Base-by-base conservation (phyloP, 2,113 vertebrate genomes). In the Potamarius usumacintae region DNA sequence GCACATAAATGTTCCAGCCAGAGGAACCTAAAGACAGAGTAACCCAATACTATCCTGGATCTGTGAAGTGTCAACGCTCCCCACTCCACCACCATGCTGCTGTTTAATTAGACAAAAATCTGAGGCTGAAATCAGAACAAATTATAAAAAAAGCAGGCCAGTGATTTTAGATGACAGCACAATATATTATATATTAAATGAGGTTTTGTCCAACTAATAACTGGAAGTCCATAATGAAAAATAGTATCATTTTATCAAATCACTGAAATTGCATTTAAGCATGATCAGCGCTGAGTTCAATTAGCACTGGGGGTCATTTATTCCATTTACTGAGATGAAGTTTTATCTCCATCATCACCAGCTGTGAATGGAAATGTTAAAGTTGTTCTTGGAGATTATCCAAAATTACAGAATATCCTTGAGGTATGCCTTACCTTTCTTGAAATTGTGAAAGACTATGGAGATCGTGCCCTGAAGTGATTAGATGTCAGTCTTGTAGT, bases 401-500 rank as follows among this genome's bases (percentile, higher is more conserved):
- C 57, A 48, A 17, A 50, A 42, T 77, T 63, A 62, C 27, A 5
- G 62, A 83, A 72, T 85, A 62, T 79, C 48, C 81, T 62, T 62
- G 57, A 84, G 63, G 22, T 84, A 80, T 50, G 22, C 72, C 25
- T 86, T 74, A 83, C 50, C 85, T 80, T 62, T 48, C 25, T 2
- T 8, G 20, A 30, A 55, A 80, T 57, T 4, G 53, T 81, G 63
- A 81, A 55, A 80, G 52, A 12, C 27, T 86, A 71, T 48, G 63
- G 78, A 83, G 48, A 89, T 88, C 89, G 65, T 72, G 85, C 65
- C 86, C 85, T 85, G 53, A 79, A 88, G 89, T 90, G 88, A 85
- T 89, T 87, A 87, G 67, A 81, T 87, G 88, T 86, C 85, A 80
- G 89, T 86, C 83, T 87, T 82, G 63, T 83, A 84, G 90, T 90